phyloP scores from a whole-genome alignment of 2,888 invertebrate species.

The Loripinus fragilis region DNA sequence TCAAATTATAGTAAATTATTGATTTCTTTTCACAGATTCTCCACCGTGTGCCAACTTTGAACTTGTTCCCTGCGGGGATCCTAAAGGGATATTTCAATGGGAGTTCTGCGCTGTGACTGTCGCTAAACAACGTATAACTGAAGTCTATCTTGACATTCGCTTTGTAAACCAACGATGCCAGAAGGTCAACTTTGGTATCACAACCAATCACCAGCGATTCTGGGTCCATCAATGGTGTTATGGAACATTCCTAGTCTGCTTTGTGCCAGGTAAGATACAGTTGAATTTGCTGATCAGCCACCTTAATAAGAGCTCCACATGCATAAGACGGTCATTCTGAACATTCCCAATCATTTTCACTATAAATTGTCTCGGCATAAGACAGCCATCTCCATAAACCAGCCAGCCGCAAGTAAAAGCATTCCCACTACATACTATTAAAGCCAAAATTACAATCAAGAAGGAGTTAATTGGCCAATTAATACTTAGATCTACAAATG shows the following conservation, averaged over 20 bases:
- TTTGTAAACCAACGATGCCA: not conserved
- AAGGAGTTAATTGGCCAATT: no score
- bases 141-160: not conserved
- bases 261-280: conserved; percentile 1
- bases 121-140: not conserved
- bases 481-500: no score
- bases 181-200: not conserved
- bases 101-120: not conserved
- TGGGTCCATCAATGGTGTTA: conserved; percentile 6
- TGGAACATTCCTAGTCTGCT: not conserved
- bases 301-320: no score
- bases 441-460: no score
- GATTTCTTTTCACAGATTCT: not conserved
- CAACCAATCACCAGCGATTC: not conserved
- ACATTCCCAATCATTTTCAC: no score
- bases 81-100: not conserved
- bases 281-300: no score
- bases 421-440: no score
- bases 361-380: no score
- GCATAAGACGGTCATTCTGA: no score
- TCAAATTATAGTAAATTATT: not conserved
- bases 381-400: no score
- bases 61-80: not conserved
- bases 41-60: not conserved
- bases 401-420: no score